Evolutionary conservation across 2,888 invertebrate species (phyloP), one percentile per base, ranked within the genome.

Genomic region (Augochlorella aurata): DNA sequence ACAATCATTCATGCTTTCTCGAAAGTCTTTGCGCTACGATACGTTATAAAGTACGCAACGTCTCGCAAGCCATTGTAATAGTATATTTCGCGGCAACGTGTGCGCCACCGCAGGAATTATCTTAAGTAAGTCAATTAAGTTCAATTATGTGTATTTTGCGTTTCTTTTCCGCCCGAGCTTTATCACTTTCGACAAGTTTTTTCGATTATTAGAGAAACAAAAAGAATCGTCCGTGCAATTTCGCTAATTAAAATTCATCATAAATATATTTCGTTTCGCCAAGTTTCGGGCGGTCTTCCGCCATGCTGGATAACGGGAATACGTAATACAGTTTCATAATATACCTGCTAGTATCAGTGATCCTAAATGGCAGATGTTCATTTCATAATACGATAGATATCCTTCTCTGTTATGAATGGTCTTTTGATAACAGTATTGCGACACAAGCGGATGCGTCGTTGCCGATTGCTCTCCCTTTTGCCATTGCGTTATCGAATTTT

Each of bases 121-220:
- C 74, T 79, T 79, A 79, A 85, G 79, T 81, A 85, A 77, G 69
- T 66, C 47, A 74, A 85, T 85, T 82, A 82, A 44, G 47, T 45
- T 71, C 77, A 66, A 85, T 85, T 85, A 85, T 58, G 66, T 44
- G 29, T 71, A 29, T 61, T 61, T 61, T 61, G 61, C 29, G 61
- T 61, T 58, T 7, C 16, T 29, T 29, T 61, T 61, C 7, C 16
- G 24, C 29, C 2, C 61, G 16, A 29, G 47, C 18, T 61, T 61
- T 29, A 24, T 9, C 29, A 14, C 61, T 24, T 18, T 29, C 24
- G 16, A 61, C 61, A 1, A 61, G 61, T 29, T 61, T 29, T 29
- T 3, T 16, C 16, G 8, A 24, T 61, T 7, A 61, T 18, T 18
- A 61, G 29, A 0, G 16, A 61, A 61, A 61, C 61, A 54, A 0